Evolutionary conservation across 2,888 invertebrate genomes (phyloP).

Genomic region (Agrochola lota): DNA sequence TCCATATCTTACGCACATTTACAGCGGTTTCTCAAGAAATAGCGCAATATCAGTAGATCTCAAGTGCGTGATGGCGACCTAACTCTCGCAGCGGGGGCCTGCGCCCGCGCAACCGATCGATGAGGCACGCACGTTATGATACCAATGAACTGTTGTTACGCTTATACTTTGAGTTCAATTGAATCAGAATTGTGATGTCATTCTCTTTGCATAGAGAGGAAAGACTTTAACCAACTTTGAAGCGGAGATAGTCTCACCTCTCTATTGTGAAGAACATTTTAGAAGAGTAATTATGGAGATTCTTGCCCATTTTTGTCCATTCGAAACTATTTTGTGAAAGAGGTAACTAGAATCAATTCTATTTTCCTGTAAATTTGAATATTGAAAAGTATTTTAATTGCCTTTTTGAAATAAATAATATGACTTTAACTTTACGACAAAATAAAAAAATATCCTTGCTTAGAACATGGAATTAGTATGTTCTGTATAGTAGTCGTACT

Average conservation of each 20-base stretch:
- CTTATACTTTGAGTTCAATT: slow-evolving; percentile 17
- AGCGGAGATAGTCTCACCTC: too few relatives aligned
- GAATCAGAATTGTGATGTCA: slow-evolving; percentile 17
- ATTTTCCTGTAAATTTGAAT: too few relatives aligned
- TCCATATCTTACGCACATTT: slow-evolving; percentile 46
- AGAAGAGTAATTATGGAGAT: too few relatives aligned
- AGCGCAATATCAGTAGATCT: slow-evolving; percentile 50
- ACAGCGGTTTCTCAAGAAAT: slow-evolving; percentile 39
- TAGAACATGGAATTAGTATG: too few relatives aligned
- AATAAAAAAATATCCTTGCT: background rate
- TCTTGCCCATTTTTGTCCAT: too few relatives aligned
- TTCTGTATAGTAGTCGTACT: too few relatives aligned
- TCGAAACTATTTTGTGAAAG: too few relatives aligned
- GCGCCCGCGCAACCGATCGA: slow-evolving; percentile 52
- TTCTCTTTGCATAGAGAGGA: slow-evolving; percentile 11
- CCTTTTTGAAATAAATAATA: too few relatives aligned
- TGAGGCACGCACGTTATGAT: slow-evolving; percentile 50
- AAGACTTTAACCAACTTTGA: background rate
- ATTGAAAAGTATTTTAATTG: too few relatives aligned
- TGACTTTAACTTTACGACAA: too few relatives aligned
- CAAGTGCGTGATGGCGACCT: slow-evolving; percentile 37
- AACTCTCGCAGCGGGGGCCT: slow-evolving; percentile 48
- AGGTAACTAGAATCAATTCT: too few relatives aligned
- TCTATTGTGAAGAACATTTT: too few relatives aligned
- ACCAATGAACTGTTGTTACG: slow-evolving; percentile 30